A percentile compares a stretch with the other conserved stretches of the same genome.
Evolutionary conservation across 2,797 vertebrate species (phyloP).

Genomic region (Poeciliopsis turneri): DNA sequence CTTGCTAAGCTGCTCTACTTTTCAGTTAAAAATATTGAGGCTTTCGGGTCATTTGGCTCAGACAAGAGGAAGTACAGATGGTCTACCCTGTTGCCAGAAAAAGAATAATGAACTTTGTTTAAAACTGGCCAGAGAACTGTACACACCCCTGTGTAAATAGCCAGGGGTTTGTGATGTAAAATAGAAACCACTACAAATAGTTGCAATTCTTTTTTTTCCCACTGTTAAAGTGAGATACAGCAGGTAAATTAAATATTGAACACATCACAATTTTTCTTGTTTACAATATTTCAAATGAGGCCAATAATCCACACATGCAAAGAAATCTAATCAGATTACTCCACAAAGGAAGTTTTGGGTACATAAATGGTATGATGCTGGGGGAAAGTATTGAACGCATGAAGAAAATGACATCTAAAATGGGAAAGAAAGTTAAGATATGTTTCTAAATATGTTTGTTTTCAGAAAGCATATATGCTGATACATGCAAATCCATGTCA

Average conservation of each 20-base stretch:
- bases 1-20: constrained; percentile 20
- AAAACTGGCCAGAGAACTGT: neutral
- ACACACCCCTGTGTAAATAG: neutral
- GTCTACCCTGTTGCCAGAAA: constrained; percentile 7
- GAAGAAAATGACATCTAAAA: neutral
- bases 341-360: neutral
- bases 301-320: neutral
- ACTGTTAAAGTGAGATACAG: neutral
- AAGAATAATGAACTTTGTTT: constrained; percentile 21
- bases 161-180: neutral
- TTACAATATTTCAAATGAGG: neutral
- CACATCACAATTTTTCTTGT: neutral
- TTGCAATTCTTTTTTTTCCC: neutral
- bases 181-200: neutral
- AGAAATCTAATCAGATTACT: neutral
- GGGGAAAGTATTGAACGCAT: neutral
- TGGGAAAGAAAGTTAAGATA: neutral
- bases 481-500: neutral
- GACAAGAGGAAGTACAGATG: constrained; percentile 19
- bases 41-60: constrained; percentile 26
- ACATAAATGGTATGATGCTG: neutral
- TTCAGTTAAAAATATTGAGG: constrained; percentile 14
- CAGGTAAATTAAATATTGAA: neutral
- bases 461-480: neutral
- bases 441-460: neutral